Evolutionary conservation across 1,140 invertebrate species (phyloP).

Genomic region (Lanistes nyassanus): DNA sequence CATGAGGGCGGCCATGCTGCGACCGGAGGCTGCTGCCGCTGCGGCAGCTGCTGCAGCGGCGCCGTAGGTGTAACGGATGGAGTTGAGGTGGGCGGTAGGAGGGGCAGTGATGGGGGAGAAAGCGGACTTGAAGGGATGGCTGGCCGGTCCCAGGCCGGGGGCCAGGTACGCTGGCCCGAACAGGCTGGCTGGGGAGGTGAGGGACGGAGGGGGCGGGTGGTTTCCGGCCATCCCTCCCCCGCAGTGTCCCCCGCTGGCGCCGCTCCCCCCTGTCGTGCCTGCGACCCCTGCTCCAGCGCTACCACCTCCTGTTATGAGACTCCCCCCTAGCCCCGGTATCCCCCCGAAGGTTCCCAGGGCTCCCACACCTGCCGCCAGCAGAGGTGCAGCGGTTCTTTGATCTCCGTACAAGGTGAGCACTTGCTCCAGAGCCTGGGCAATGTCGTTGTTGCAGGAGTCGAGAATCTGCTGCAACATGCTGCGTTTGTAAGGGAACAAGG

Average conservation of each 20-base stretch:
- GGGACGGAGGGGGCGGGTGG: slow-evolving; percentile 11
- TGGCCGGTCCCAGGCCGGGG: slow-evolving; percentile 12
- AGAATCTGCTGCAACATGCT: slow-evolving; percentile 85
- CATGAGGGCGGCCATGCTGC: slow-evolving; percentile 37
- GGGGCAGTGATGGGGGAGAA: slow-evolving; percentile 54
- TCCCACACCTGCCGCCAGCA: no score
- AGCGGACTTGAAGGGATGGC: slow-evolving; percentile 50
- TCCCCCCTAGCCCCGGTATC: not conserved
- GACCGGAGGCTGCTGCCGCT: slow-evolving; percentile 15
- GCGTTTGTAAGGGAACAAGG: slow-evolving; percentile 86
- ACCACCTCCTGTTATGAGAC: not conserved
- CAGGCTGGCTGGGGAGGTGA: slow-evolving; percentile 14
- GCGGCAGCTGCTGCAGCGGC: slow-evolving; percentile 17
- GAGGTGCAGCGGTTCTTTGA: not conserved
- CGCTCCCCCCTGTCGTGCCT: not conserved
- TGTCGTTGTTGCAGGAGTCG: slow-evolving; percentile 80
- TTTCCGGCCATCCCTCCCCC: slow-evolving; percentile 5
- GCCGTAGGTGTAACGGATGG: slow-evolving; percentile 44
- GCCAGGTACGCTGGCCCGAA: slow-evolving; percentile 30
- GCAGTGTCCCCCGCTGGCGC: not conserved
- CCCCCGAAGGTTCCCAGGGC: no score
- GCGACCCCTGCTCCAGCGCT: not conserved
- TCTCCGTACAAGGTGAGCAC: slow-evolving; percentile 47
- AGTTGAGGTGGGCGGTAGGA: slow-evolving; percentile 36
- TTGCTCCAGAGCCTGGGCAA: slow-evolving; percentile 89